These are phyloP conservation scores for Hyperoodon ampullatus DNA, from an alignment of 2,113 vertebrate species.

Conservation along the genomic window DNA sequence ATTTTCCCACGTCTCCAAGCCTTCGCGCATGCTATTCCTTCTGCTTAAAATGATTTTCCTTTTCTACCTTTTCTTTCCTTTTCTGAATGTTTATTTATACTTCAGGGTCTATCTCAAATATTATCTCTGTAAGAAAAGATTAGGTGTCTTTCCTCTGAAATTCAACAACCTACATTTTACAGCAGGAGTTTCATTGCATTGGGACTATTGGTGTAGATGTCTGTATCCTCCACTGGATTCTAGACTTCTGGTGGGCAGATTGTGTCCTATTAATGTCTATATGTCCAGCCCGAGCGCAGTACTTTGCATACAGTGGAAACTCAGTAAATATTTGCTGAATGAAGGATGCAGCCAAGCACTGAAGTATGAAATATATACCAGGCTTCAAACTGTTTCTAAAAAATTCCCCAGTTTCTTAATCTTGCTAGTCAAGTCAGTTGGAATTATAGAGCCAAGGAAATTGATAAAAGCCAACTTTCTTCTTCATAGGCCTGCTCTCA, in stretches of 20 bases:
- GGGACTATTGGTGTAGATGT: neutral
- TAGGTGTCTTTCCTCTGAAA: neutral
- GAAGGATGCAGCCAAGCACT: neutral
- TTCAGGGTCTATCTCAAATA: neutral
- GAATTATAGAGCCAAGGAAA: slow-evolving; percentile 51
- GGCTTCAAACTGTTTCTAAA: neutral
- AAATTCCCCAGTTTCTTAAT: neutral
- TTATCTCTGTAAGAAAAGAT: slow-evolving; percentile 28
- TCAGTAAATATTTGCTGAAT: slow-evolving; percentile 29
- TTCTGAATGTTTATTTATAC: slow-evolving; percentile 1
- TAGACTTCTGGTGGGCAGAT: neutral
- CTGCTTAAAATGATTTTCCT: neutral
- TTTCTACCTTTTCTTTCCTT: slow-evolving; percentile 16
- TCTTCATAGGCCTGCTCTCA: slow-evolving; percentile 13
- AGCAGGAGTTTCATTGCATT: neutral
- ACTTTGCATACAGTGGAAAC: neutral
- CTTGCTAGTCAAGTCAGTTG: slow-evolving; percentile 35
- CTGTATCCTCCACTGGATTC: neutral
- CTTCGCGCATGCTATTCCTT: neutral
- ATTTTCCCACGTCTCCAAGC: neutral
- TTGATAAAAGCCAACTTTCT: slow-evolving; percentile 46
- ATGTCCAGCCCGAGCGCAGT: neutral
- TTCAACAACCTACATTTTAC: neutral
- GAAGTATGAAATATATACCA: slow-evolving; percentile 31
- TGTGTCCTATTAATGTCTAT: neutral